Base-by-base conservation (phyloP, 2,797 vertebrate species). In the Florisuga fusca region DNA sequence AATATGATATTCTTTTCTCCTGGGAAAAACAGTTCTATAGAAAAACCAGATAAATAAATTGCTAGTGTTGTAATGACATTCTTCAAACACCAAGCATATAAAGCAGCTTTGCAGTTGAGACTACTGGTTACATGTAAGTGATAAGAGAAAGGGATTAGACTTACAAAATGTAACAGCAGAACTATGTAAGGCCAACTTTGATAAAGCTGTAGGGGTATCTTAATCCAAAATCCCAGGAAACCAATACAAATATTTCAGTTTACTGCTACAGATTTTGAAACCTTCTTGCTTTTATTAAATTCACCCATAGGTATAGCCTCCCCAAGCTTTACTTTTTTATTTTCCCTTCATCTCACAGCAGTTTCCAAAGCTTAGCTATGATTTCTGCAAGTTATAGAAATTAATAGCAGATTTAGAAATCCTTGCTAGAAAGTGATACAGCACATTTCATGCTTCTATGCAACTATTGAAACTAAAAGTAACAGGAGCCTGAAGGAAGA, bases 351-450 rank as follows among this genome's bases (percentile, higher is more conserved):
- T 66, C 33, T 73, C 66, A 45, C 54, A 75, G 43, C 14, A 50
- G 17, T 90, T 94, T 78, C 54, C 69, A 50, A 93, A 85, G 29
- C 41, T 77, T 38, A 38, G 61, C 10, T 74, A 26, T 20, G 84
- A 95, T 86, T 86, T 87, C 25, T 46, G n/a, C 15, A 81, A 61
- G 19, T 62, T 72, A 58, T 5, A 84, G 23, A 88, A 51, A 84
- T 78, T 82, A 62, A 84, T 6, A 78, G 34, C 12, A 84, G 62
- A 86, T 76, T 81, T 68, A 55, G 38, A 81, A 89, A 81, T 38
- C 45, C 23, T 18, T 16, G 31, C 23, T 61, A 63, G 31, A 89
- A 91, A 21, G 22, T 29, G 12, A 64, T 38, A 64, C 26, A 62
- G 13, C 23, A 81, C 12, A 58, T 90, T 78, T 75, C 55, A 64